These are phyloP conservation scores for Proales similis DNA, from an alignment of 1,140 invertebrate species.

Conservation along the genomic window DNA sequence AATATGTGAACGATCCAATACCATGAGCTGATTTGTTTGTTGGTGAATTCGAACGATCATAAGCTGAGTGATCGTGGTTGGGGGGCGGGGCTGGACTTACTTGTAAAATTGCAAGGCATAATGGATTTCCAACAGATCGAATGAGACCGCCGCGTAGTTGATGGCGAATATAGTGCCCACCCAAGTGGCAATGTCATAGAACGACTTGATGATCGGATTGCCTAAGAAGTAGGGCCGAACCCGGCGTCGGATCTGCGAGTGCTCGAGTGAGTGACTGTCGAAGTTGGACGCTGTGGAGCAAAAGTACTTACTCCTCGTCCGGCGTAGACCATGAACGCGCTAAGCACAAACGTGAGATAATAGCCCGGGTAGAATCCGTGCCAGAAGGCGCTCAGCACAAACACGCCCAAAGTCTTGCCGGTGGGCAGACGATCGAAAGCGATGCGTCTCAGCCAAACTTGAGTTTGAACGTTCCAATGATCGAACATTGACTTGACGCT, in stretches of 20 bases:
- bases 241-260: constrained; percentile 61
- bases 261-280: neutral
- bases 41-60: too few relatives aligned
- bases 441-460: constrained; percentile 69
- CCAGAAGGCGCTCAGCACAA: constrained; percentile 82
- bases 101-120: constrained; percentile 33
- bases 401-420: constrained; percentile 63
- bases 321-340: constrained; percentile 74
- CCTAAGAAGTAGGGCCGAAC: constrained; percentile 69
- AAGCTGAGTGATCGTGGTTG: too few relatives aligned
- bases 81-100: constrained; percentile 2
- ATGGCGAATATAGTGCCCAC: constrained; percentile 68
- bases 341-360: constrained; percentile 84
- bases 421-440: constrained; percentile 70
- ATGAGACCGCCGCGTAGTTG: constrained; percentile 76
- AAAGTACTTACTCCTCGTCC: constrained; percentile 61
- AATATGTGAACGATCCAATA: constrained; percentile 24
- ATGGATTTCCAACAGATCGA: constrained; percentile 70
- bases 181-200: constrained; percentile 72
- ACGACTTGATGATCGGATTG: constrained; percentile 58
- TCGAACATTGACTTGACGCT: constrained; percentile 73
- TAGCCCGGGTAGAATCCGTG: constrained; percentile 95
- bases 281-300: constrained; percentile 18
- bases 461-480: constrained; percentile 81
- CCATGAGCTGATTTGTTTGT: neutral